These are phyloP conservation scores for Characodon lateralis DNA, from an alignment of 2,797 vertebrate genomes.

Conservation along the genomic window DNA sequence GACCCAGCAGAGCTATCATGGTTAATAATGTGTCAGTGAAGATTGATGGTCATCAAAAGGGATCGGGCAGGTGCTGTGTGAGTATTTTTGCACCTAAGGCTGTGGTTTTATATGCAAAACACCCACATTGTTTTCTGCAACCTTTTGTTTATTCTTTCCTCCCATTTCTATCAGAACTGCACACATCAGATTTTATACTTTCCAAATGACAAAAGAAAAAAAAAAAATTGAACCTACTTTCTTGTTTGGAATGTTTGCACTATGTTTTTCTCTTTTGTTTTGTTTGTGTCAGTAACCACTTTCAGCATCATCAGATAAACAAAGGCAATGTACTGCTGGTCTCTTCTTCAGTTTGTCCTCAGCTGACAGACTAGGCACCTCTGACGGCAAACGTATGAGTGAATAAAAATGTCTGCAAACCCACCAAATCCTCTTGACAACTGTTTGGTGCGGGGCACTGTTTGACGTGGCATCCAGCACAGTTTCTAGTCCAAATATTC, in stretches of 20 bases:
- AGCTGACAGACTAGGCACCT: constrained; percentile 39
- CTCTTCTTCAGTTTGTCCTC: constrained; percentile 33
- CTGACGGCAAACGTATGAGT: constrained; percentile 26
- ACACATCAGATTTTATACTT: background rate
- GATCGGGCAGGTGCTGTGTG: constrained; percentile 22
- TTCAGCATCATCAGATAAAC: constrained; percentile 23
- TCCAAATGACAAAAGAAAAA: background rate
- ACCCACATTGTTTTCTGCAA: constrained; percentile 21
- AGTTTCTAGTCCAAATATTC: constrained; percentile 60
- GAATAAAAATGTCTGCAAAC: constrained; percentile 38
- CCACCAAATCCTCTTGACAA: constrained; percentile 42
- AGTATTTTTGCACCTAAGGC: constrained; percentile 2
- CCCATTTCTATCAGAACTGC: background rate
- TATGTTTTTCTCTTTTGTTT: background rate
- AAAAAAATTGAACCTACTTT: too few relatives aligned
- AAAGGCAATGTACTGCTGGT: constrained; percentile 11
- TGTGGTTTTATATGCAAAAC: constrained; percentile 12
- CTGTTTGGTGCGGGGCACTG: constrained; percentile 41
- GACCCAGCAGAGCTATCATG: constrained; percentile 49
- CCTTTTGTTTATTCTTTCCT: background rate
- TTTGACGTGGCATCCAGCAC: constrained; percentile 62
- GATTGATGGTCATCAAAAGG: constrained; percentile 59
- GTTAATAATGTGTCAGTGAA: constrained; percentile 63
- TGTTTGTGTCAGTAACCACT: constrained; percentile 1
- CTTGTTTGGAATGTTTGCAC: background rate